Evolutionary conservation across 2,797 vertebrate species (phyloP).

Genomic region (Myotis pilosus): DNA sequence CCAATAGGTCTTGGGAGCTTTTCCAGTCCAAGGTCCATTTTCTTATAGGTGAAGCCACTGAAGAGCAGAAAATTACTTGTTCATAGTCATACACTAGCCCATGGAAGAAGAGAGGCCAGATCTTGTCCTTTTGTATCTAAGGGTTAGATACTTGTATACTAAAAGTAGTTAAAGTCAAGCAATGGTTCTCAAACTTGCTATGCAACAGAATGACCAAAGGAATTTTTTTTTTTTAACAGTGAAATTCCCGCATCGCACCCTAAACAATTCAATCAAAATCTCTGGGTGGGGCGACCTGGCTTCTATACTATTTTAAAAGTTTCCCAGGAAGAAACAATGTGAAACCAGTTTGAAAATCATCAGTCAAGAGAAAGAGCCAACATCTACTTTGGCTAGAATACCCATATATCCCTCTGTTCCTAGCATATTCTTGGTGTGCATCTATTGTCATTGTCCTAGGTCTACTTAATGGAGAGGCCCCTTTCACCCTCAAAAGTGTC

Average conservation of each 20-base stretch:
- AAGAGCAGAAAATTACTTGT: conserved; percentile 35
- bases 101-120: neutral
- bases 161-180: neutral
- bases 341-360: neutral
- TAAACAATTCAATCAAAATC: neutral
- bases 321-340: neutral
- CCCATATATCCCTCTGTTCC: neutral
- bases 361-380: neutral
- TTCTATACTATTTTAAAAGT: neutral
- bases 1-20: neutral
- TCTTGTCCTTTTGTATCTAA: neutral
- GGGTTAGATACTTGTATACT: neutral
- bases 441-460: neutral
- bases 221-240: neutral
- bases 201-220: neutral
- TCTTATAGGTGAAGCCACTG: neutral
- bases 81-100: neutral
- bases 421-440: neutral
- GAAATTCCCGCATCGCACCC: neutral
- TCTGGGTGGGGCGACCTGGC: neutral
- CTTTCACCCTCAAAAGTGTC: neutral
- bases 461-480: neutral
- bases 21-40: neutral
- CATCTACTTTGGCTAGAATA: neutral
- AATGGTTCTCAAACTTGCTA: neutral